Evolutionary conservation across 2,888 invertebrate species (phyloP).

Genomic region (Copidosoma aretas): DNA sequence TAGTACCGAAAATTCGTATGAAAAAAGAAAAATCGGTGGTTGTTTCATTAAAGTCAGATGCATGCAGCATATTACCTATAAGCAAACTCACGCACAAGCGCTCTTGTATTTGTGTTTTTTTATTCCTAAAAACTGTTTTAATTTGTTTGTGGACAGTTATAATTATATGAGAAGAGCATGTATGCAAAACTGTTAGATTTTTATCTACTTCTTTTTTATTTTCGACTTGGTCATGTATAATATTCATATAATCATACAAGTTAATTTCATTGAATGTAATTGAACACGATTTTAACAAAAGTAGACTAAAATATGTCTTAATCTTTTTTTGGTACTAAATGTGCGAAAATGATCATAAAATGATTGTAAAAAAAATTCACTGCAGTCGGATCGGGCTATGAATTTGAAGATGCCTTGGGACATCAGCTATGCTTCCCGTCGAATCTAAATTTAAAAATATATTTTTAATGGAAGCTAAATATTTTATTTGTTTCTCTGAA

Average conservation of each 20-base stretch:
- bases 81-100: neutral
- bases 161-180: slow-evolving; percentile 13
- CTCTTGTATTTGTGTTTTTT: neutral
- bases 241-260: slow-evolving; percentile 5
- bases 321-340: neutral
- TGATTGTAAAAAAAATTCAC: neutral
- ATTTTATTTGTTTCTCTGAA: neutral
- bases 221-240: neutral
- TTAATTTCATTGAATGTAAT: neutral
- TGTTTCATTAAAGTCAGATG: neutral
- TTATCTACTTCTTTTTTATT: neutral
- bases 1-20: neutral
- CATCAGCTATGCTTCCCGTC: neutral
- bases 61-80: neutral
- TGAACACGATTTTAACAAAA: neutral
- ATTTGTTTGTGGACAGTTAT: slow-evolving; percentile 7
- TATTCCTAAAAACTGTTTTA: neutral
- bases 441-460: neutral
- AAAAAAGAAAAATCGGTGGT: neutral
- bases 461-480: neutral
- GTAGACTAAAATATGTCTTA: slow-evolving; percentile 1
- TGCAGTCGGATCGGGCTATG: too few relatives aligned
- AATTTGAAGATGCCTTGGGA: neutral
- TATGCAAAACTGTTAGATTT: neutral
- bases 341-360: neutral